phyloP scores from a whole-genome alignment of 2,888 invertebrate species.

The Tromatobia lineatoria region DNA sequence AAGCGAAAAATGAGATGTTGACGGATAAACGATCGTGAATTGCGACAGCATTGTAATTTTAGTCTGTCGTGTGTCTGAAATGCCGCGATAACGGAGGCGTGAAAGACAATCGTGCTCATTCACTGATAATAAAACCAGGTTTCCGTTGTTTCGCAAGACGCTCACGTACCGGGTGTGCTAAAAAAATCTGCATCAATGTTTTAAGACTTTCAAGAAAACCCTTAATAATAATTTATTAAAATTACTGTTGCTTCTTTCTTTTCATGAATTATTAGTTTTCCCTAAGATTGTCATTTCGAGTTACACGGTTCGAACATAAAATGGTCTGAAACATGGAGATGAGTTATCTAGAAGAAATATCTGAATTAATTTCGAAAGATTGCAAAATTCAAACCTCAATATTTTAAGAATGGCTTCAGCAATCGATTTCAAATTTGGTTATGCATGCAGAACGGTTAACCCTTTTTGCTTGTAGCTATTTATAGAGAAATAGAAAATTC shows the following conservation, averaged over 20 bases:
- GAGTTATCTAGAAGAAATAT: too few relatives aligned
- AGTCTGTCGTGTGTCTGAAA: not conserved
- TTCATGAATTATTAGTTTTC: too few relatives aligned
- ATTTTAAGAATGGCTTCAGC: too few relatives aligned
- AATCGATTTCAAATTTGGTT: too few relatives aligned
- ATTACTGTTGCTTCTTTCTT: not conserved
- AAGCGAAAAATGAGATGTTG: not conserved
- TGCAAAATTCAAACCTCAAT: too few relatives aligned
- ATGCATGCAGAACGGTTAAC: too few relatives aligned
- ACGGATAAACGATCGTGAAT: not conserved
- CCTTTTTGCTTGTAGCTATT: too few relatives aligned
- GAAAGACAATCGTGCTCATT: constrained; percentile 12
- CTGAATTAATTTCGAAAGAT: too few relatives aligned
- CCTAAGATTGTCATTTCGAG: too few relatives aligned
- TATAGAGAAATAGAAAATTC: too few relatives aligned
- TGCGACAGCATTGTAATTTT: not conserved
- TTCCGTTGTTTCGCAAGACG: not conserved
- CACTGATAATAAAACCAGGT: not conserved
- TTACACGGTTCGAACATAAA: too few relatives aligned
- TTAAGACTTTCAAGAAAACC: not conserved
- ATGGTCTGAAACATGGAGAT: too few relatives aligned
- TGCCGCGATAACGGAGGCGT: not conserved
- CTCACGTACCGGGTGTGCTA: not conserved
- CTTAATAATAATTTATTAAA: not conserved
- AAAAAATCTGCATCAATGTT: not conserved